Percentiles rank a stretch among this genome's conserved stretches.
phyloP scores from a whole-genome alignment of 2,888 invertebrate genomes.

The Tryphoninae sp. region DNA sequence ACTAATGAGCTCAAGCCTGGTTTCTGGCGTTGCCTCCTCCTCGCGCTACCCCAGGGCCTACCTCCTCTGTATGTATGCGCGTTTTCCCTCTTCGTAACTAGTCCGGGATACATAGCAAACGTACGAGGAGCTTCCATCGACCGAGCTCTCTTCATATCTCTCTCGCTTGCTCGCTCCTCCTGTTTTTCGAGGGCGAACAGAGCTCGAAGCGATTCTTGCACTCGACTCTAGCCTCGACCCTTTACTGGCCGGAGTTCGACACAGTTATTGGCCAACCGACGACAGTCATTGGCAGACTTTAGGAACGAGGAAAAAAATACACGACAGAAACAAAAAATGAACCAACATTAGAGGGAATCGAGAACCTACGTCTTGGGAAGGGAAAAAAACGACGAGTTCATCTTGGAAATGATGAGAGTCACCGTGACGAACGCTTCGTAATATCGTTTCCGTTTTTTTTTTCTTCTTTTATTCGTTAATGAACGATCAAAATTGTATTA shows the following conservation, averaged over 20 bases:
- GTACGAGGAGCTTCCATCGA: slow-evolving; percentile 47
- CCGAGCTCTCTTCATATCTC: slow-evolving; percentile 21
- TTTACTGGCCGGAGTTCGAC: neutral
- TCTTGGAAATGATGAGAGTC: neutral
- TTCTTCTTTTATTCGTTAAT: too few species aligned
- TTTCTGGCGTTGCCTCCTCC: slow-evolving; percentile 1
- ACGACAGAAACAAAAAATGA: neutral
- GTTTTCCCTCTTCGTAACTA: slow-evolving; percentile 26
- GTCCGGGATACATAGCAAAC: slow-evolving; percentile 44
- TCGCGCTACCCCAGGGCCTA: neutral
- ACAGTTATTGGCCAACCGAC: neutral
- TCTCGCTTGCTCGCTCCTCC: neutral
- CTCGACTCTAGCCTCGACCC: slow-evolving; percentile 30
- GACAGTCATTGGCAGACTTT: neutral
- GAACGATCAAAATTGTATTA: too few species aligned
- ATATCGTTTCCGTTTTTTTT: too few species aligned
- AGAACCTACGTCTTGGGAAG: neutral
- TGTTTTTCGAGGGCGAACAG: slow-evolving; percentile 58
- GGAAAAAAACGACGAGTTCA: neutral
- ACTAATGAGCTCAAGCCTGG: slow-evolving; percentile 64
- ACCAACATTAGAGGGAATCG: neutral
- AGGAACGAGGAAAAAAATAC: neutral
- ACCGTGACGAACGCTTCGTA: too few species aligned
- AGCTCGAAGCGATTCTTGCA: slow-evolving; percentile 8
- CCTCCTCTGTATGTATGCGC: neutral